Conservation (phyloP, 1,140 invertebrate genomes). For the Drosophila teissieri region DNA sequence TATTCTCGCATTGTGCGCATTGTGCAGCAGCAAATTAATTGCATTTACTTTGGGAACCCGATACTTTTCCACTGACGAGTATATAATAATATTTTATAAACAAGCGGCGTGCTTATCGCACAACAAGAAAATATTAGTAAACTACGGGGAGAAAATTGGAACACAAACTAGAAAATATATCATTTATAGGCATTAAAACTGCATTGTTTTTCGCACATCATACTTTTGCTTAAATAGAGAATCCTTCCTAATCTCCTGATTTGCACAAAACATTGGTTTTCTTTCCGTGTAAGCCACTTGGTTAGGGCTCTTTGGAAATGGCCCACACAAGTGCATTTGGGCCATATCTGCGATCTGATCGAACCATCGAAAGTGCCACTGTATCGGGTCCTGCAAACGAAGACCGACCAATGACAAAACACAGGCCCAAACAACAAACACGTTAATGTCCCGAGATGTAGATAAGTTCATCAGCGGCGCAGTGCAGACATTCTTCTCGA, state of each 20-base stretch:
- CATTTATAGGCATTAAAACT: too few species aligned
- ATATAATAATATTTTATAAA: slow-evolving; percentile 81
- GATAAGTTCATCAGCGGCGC: slow-evolving; percentile 68
- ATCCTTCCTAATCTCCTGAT: neutral
- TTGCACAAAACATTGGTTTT: slow-evolving; percentile 19
- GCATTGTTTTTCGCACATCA: neutral
- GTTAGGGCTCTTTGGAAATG: slow-evolving; percentile 21
- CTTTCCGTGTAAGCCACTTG: slow-evolving; percentile 28
- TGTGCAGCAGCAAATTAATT: slow-evolving; percentile 68
- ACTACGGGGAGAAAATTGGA: neutral
- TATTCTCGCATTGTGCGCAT: slow-evolving; percentile 38
- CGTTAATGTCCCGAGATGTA: slow-evolving; percentile 67
- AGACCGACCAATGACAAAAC: slow-evolving; percentile 46
- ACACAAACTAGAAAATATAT: neutral
- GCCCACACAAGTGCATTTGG: slow-evolving; percentile 47
- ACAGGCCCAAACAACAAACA: slow-evolving; percentile 48
- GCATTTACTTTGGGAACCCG: slow-evolving; percentile 57
- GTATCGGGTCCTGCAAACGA: slow-evolving; percentile 36
- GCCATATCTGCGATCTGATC: slow-evolving; percentile 34
- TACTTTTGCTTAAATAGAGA: neutral
- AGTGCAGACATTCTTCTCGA: slow-evolving; percentile 27
- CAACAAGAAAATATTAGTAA: slow-evolving; percentile 1
- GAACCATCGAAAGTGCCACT: slow-evolving; percentile 36
- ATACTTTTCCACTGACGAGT: slow-evolving; percentile 44
- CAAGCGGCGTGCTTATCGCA: slow-evolving; percentile 53